phyloP scores from a whole-genome alignment of 1,140 invertebrate genomes.

The Trachymyrmex cornetzi region DNA sequence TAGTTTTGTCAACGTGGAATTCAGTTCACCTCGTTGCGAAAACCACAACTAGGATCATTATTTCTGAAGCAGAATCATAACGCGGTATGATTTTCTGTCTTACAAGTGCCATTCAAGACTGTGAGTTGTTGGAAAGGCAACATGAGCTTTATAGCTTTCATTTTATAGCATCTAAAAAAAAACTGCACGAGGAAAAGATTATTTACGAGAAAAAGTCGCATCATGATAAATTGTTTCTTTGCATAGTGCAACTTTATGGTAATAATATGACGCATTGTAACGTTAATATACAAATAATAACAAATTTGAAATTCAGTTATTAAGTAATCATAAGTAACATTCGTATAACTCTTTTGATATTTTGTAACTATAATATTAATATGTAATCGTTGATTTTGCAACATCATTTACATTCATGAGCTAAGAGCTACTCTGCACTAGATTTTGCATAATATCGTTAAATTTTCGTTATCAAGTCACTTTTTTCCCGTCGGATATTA shows the following conservation, averaged over 20 bases:
- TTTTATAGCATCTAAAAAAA: not conserved
- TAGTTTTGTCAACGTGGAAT: conserved; percentile 44
- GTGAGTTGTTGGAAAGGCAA: not conserved
- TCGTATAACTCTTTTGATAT: not conserved
- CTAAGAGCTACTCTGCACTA: conserved; percentile 32
- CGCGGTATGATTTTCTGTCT: not conserved
- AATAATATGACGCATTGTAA: not conserved
- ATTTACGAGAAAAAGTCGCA: not conserved
- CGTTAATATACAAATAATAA: not conserved
- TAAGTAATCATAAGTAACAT: conserved; percentile 11
- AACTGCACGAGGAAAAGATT: not conserved
- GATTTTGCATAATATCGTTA: conserved; percentile 57
- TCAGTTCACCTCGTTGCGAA: not conserved
- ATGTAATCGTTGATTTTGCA: conserved; percentile 36
- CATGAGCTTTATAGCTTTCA: not conserved
- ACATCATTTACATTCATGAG: conserved; percentile 55
- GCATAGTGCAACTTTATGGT: not conserved
- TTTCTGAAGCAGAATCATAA: conserved; percentile 17
- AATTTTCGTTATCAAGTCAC: conserved; percentile 36
- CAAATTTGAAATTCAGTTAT: not conserved
- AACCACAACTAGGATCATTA: conserved; percentile 48
- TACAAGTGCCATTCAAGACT: conserved; percentile 1
- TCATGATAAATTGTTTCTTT: conserved; percentile 2
- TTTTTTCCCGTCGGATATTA: conserved; percentile 50
- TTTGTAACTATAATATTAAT: conserved; percentile 15